Percentiles rank a stretch among this genome's conserved stretches.
Conservation (phyloP, 2,888 invertebrate species). For the Drosophila subsilvestris region DNA sequence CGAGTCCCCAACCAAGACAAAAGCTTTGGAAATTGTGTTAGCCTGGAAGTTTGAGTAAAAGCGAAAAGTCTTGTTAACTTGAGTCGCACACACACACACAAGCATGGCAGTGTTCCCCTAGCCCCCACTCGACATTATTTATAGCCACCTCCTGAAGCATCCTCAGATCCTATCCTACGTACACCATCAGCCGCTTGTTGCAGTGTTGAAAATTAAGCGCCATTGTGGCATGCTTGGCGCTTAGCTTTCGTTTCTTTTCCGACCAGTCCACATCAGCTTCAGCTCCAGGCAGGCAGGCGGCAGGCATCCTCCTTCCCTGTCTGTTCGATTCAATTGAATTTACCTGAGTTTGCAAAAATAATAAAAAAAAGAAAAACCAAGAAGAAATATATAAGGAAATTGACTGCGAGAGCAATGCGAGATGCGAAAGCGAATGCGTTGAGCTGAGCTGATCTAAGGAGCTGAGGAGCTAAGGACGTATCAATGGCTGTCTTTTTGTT, state of each 20-base stretch:
- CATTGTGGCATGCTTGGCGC: slow-evolving; percentile 58
- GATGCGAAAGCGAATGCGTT: slow-evolving; percentile 22
- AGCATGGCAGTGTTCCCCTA: slow-evolving; percentile 21
- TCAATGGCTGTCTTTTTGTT: slow-evolving; percentile 45
- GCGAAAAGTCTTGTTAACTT: slow-evolving; percentile 71
- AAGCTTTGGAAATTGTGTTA: slow-evolving; percentile 58
- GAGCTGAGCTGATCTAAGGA: not conserved
- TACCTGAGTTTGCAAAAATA: slow-evolving; percentile 66
- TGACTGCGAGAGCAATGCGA: slow-evolving; percentile 55
- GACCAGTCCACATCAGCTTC: slow-evolving; percentile 34
- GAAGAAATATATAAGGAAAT: slow-evolving; percentile 50
- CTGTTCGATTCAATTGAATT: slow-evolving; percentile 72
- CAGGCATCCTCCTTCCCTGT: slow-evolving; percentile 7
- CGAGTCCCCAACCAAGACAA: slow-evolving; percentile 44
- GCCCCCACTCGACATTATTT: slow-evolving; percentile 48
- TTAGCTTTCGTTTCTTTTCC: slow-evolving; percentile 24
- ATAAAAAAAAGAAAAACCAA: slow-evolving; percentile 19
- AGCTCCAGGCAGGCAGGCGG: not conserved
- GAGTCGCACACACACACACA: slow-evolving; percentile 40
- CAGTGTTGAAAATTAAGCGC: slow-evolving; percentile 71
- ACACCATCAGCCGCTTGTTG: slow-evolving; percentile 35
- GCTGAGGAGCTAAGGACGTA: slow-evolving; percentile 39
- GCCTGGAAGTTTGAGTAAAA: slow-evolving; percentile 61
- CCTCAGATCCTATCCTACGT: not conserved
- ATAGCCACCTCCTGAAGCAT: slow-evolving; percentile 28